Percentiles rank a stretch among this genome's conserved stretches.
phyloP scores from a whole-genome alignment of 2,888 invertebrate genomes.

The Synergus gifuensis region DNA sequence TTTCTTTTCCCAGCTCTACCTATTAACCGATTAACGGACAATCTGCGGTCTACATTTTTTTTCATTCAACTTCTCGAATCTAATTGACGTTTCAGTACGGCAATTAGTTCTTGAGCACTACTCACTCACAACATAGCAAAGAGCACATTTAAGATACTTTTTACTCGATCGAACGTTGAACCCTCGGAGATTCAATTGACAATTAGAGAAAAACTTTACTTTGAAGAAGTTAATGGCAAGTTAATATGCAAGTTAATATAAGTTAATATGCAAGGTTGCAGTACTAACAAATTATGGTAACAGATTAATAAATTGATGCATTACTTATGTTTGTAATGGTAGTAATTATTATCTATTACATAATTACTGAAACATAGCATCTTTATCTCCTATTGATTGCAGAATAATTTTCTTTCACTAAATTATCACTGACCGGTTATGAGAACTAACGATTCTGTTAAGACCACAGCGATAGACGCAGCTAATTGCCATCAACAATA shows the following conservation, averaged over 20 bases:
- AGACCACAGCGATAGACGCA: neutral
- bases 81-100: conserved; percentile 37
- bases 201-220: neutral
- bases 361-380: neutral
- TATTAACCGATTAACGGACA: conserved; percentile 39
- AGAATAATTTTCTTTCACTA: conserved; percentile 12
- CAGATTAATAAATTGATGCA: too few relatives aligned
- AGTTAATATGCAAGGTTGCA: neutral
- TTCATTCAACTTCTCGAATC: conserved; percentile 12
- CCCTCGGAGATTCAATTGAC: neutral
- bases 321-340: neutral
- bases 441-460: neutral
- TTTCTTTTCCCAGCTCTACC: conserved; percentile 20
- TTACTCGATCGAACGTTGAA: neutral
- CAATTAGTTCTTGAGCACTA: conserved; percentile 34
- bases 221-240: neutral
- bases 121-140: neutral
- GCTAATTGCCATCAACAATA: conserved; percentile 33
- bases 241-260: neutral
- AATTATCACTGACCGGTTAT: conserved; percentile 11
- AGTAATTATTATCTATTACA: neutral
- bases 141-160: neutral
- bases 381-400: conserved; percentile 23
- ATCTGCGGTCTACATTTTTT: conserved; percentile 24
- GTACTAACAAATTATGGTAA: neutral